These are phyloP conservation scores for Dendronephthya gigantea DNA, from an alignment of 64 coral and sea anemone genomes.

Conservation along the genomic window DNA sequence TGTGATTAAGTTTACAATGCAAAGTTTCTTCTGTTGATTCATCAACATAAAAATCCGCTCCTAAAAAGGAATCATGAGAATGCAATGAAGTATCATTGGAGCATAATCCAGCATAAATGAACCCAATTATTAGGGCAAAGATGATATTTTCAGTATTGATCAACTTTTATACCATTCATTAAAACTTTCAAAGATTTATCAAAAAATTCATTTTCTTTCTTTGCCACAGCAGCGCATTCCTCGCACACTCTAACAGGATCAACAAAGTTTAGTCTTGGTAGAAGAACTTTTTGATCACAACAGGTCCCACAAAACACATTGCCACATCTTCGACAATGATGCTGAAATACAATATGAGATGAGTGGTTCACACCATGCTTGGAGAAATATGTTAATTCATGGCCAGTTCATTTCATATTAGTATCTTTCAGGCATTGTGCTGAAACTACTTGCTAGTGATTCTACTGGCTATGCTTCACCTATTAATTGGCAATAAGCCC, in stretches of 20 bases:
- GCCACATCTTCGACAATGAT: conserved; percentile 89
- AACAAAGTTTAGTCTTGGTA: conserved; percentile 72
- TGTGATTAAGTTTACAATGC: conserved; percentile 75
- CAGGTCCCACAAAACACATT: conserved; percentile 75
- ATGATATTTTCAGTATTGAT: background rate
- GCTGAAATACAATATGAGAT: conserved; percentile 39
- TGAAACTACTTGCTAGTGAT: too few relatives aligned
- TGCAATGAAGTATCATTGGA: background rate
- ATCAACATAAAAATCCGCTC: conserved; percentile 71
- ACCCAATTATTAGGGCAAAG: background rate
- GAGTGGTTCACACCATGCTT: background rate
- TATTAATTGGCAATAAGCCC: too few relatives aligned
- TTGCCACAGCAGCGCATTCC: conserved; percentile 65
- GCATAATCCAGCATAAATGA: background rate
- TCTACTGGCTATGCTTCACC: too few relatives aligned
- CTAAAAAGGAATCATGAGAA: conserved; percentile 15
- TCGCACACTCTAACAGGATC: conserved; percentile 91
- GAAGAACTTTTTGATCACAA: conserved; percentile 65
- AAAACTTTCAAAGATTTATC: conserved; percentile 73
- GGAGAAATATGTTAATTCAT: background rate
- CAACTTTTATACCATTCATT: conserved; percentile 48
- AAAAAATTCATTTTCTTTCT: conserved; percentile 95
- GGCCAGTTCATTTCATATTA: too few relatives aligned
- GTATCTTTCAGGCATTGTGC: too few relatives aligned
- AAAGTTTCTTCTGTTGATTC: conserved; percentile 56